Evolutionary conservation across 2,113 vertebrate genomes (phyloP).

Genomic region (Pseudorectes ferrugineus): DNA sequence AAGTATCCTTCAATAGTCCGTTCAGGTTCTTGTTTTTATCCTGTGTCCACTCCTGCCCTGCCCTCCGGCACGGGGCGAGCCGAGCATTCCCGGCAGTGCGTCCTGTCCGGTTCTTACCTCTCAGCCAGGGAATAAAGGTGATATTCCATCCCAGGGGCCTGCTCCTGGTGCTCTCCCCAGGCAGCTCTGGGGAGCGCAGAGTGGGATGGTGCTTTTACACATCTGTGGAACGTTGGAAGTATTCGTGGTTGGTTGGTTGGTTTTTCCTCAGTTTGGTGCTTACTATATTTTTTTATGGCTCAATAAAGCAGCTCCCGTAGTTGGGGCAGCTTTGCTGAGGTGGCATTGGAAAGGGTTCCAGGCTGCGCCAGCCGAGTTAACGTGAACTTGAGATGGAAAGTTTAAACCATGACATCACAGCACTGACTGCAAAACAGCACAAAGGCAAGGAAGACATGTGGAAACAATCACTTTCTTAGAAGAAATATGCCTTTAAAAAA

Average conservation of each 20-base stretch:
- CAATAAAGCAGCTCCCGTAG: neutral
- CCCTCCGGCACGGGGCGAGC: neutral
- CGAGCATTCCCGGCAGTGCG: neutral
- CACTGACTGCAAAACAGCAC: neutral
- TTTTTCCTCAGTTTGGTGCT: neutral
- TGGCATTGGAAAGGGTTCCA: neutral
- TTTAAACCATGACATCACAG: slow-evolving; percentile 24
- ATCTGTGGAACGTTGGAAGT: neutral
- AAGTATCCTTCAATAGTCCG: neutral
- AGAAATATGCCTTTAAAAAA: neutral
- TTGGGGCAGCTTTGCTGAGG: neutral
- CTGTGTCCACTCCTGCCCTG: neutral
- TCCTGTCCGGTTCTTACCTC: neutral
- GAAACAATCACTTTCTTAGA: slow-evolving; percentile 32
- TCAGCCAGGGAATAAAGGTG: neutral
- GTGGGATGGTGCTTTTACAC: neutral
- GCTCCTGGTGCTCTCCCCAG: neutral
- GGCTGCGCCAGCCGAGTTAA: neutral
- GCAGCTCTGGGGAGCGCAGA: neutral
- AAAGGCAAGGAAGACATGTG: slow-evolving; percentile 15
- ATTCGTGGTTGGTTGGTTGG: neutral
- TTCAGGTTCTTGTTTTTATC: neutral
- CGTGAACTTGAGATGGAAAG: slow-evolving; percentile 17
- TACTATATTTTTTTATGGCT: neutral
- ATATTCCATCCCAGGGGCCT: neutral